Evolutionary conservation across 2,113 vertebrate genomes (phyloP).

Genomic region (Orycteropus afer): DNA sequence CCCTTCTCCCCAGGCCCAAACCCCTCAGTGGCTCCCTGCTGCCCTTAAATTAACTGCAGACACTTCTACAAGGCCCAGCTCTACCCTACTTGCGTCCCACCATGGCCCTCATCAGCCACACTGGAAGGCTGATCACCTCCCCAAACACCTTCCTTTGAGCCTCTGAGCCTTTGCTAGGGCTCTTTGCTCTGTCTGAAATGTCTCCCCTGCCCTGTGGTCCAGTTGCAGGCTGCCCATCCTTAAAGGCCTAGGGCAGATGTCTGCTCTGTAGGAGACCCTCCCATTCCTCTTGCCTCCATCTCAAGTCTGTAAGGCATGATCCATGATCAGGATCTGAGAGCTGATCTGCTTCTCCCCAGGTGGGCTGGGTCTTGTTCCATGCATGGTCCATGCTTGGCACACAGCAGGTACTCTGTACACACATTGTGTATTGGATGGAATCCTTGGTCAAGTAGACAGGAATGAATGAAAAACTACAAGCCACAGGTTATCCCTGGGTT

Average conservation of each 20-base stretch:
- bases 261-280: not conserved
- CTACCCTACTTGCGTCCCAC: not conserved
- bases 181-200: not conserved
- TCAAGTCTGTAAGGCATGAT: not conserved
- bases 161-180: not conserved
- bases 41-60: not conserved
- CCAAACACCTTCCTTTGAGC: not conserved
- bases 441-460: not conserved
- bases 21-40: not conserved
- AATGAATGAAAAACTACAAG: not conserved
- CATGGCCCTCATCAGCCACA: fast-evolving
- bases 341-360: not conserved
- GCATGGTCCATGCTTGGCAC: not conserved
- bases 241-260: not conserved
- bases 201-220: not conserved
- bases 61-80: not conserved
- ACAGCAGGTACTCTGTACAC: not conserved
- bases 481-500: not conserved
- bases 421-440: not conserved
- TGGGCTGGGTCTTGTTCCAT: not conserved
- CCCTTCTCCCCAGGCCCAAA: not conserved
- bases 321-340: not conserved
- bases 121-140: not conserved
- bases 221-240: not conserved
- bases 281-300: not conserved